Base-by-base conservation (phyloP, 2,888 invertebrate species). In the Leucophenga montana region DNA sequence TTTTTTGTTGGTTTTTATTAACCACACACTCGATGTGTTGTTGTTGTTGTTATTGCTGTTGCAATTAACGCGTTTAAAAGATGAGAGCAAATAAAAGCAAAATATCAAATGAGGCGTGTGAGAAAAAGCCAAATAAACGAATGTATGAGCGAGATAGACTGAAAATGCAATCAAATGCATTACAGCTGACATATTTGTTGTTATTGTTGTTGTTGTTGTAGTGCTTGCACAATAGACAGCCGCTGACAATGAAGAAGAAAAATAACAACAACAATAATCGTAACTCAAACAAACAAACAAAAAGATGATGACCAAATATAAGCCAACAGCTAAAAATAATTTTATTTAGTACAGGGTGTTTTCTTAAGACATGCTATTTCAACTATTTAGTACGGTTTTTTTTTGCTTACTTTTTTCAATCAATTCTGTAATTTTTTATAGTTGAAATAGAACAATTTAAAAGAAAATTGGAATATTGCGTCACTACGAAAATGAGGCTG, bases 251-350 rank as follows among this genome's bases (percentile, higher is more conserved):
- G 18, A 50, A n/a, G 18, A 50, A 50, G 56, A 56, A 13, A 0
- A 56, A 20, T n/a, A n/a, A n/a, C n/a, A n/a, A n/a, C n/a, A n/a
- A n/a, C n/a, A n/a, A n/a, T n/a, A n/a, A n/a, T n/a, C n/a, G n/a
- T n/a, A n/a, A n/a, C n/a, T n/a, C n/a, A n/a, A n/a, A n/a, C n/a
- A n/a, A 11, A 59, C 59, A n/a, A 27, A 3, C 22, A 46, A 22
- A 46, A 46, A 22, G 62, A 18, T 48, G 62, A 13, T 64, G 46
- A 48, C 62, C 46, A 64, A 64, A 64, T 46, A 46, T 46, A 57
- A 57, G 31, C 1, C 57, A 57, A 14, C 18, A 22, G 13, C 1
- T 13, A 9, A n/a, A 16, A 48, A 13, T 48, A 13, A 8, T 6
- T 48, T 48, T n/a, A 6, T 48, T 33, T 33, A 39, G 11, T 39